phyloP scores from a whole-genome alignment of 2,113 vertebrate genomes.

The Channa maculata region DNA sequence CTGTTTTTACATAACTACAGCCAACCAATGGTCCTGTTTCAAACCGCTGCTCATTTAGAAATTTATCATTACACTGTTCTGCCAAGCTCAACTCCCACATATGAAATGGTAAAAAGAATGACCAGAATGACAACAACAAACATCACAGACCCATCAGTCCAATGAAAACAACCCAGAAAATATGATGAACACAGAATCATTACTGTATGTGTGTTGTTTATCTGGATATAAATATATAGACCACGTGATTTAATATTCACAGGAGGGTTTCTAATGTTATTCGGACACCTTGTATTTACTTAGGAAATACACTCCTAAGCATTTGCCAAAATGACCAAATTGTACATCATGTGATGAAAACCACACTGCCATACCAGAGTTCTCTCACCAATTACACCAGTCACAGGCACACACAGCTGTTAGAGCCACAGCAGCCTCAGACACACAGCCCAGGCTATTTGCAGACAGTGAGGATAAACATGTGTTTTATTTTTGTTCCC shows the following conservation, averaged over 20 bases:
- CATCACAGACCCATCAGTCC: slow-evolving; percentile 33
- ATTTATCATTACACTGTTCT: slow-evolving; percentile 37
- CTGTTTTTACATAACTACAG: not conserved
- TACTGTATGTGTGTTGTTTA: slow-evolving; percentile 58
- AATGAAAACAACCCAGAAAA: slow-evolving; percentile 58
- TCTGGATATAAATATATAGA: slow-evolving; percentile 50
- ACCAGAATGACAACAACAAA: slow-evolving; percentile 28
- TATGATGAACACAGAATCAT: slow-evolving; percentile 41
- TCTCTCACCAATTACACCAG: slow-evolving; percentile 24
- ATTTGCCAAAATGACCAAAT: slow-evolving; percentile 70
- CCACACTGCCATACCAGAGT: slow-evolving; percentile 58
- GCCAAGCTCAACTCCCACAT: slow-evolving; percentile 14
- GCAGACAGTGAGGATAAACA: slow-evolving; percentile 68
- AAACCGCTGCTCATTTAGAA: slow-evolving; percentile 37
- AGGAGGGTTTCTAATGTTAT: slow-evolving; percentile 59
- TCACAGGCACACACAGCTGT: slow-evolving; percentile 69
- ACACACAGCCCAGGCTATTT: slow-evolving; percentile 65
- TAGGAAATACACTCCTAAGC: slow-evolving; percentile 45
- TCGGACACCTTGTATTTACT: slow-evolving; percentile 66
- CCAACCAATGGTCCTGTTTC: no score
- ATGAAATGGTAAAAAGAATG: no score
- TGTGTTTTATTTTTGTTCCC: slow-evolving; percentile 60
- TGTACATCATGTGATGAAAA: slow-evolving; percentile 71
- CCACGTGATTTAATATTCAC: slow-evolving; percentile 58
- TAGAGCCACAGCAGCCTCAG: slow-evolving; percentile 66